Base-by-base conservation (phyloP, 2,888 invertebrate genomes). In the Dryomyza anilis region DNA sequence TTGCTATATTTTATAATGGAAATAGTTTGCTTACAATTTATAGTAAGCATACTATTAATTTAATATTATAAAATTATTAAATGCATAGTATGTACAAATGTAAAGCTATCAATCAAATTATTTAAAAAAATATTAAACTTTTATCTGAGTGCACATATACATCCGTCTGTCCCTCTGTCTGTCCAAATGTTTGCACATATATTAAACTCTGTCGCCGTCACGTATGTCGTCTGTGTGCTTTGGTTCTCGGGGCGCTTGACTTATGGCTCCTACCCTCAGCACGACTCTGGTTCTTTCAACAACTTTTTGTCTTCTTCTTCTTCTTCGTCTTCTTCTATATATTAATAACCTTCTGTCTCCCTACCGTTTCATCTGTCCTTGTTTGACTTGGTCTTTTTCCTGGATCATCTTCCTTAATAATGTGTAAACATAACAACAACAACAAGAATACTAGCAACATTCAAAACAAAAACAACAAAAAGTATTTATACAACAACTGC, bases 401-500 rank as follows among this genome's bases (percentile, higher is more conserved):
- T 23, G 50, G 46, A 46, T 59, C 59, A 59, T 59, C 59, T 59
- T 27, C 6, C 30, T 45, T 59, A 59, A 59, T 59, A 46, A 45
- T 46, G 27, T 59, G 30, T 46, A 46, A 59, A 59, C 59, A 46
- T 46, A 59, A 59, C 8, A 50, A 50, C 14, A 12, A 50, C 27
- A 50, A 50, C 50, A 50, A 27, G 10, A 27, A 27, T 25, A 27
- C 7, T 33, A 33, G 39, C 39, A 39, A 39, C 39, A 39, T 5
- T 39, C 14, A 45, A 16, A 8, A 21, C 23, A 50, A 50, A 12
- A 14, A 50, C 12, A 50, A 50, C 50, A 50, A 27, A 23, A 27
- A 23, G n/a, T n/a, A n/a, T n/a, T n/a, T n/a, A n/a, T n/a, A n/a
- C n/a, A n/a, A n/a, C n/a, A n/a, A n/a, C n/a, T n/a, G n/a, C 48